Conservation (phyloP, 2,113 vertebrate species). For the Symphodus melops region DNA sequence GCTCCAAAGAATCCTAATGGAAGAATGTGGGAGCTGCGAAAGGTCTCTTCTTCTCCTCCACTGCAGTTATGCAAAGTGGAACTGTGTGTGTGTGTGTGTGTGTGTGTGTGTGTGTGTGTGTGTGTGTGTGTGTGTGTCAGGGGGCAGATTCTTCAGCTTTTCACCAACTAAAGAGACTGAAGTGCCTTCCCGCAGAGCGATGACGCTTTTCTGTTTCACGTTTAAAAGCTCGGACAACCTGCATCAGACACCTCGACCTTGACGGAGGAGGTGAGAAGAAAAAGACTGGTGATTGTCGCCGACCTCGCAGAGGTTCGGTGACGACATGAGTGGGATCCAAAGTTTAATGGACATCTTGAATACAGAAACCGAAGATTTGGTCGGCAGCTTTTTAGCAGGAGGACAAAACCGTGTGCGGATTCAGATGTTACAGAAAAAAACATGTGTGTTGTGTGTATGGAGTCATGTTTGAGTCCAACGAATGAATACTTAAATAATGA, state of each 20-base stretch:
- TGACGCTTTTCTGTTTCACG: neutral
- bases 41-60: conserved; percentile 20
- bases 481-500: too few relatives aligned
- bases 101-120: conserved; percentile 16
- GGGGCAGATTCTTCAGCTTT: conserved; percentile 15
- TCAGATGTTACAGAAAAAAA: too few relatives aligned
- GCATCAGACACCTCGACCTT: neutral
- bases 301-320: neutral
- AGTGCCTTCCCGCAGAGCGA: neutral
- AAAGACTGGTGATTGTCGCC: too few relatives aligned
- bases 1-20: conserved; percentile 20
- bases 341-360: too few relatives aligned
- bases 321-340: neutral
- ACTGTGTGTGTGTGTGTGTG: conserved; percentile 11
- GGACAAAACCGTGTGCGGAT: too few relatives aligned
- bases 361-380: too few relatives aligned
- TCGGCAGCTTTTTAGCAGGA: too few relatives aligned
- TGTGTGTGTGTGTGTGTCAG: conserved; percentile 28
- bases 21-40: conserved; percentile 37
- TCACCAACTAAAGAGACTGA: conserved; percentile 7
- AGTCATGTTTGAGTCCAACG: too few relatives aligned
- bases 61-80: conserved; percentile 40
- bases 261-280: too few relatives aligned
- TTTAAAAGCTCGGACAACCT: too few relatives aligned
- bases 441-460: too few relatives aligned